Base-by-base conservation (phyloP, 2,888 invertebrate genomes). In the Agonopterix alstromeriana region DNA sequence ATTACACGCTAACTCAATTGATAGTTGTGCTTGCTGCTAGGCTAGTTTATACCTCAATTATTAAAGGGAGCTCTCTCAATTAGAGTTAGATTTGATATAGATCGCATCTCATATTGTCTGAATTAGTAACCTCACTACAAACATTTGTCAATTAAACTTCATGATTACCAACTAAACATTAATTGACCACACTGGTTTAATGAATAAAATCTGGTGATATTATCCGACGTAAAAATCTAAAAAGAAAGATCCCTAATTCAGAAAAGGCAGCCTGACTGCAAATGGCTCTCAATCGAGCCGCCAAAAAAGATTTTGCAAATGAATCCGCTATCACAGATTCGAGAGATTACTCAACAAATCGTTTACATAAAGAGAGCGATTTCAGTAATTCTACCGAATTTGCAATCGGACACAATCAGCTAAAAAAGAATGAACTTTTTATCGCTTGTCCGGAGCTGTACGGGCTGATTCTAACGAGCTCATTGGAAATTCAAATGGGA, bases 401-500 rank as follows among this genome's bases (percentile, higher is more conserved):
- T 64, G 65, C 68, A 71, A 71, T 69, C 61, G 61, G 63, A 67
- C 67, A 68, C 68, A 80, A 75, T 81, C 80, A 75, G 71, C 70
- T 70, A 62, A 70, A 76, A 77, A 74, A 66, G 70, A 77, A 77
- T 73, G 67, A 70, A 75, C 70, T 80, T 85, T 86, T 85, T 79
- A 76, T 77, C 73, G 73, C 63, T 64, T 70, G 74, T 77, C 72
- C 72, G 68, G 67, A 64, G 63, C 70, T 70, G 73, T 74, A 64
- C 77, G 65, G 69, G 67, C 73, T 68, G 72, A 73, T 75, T 82
- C 76, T 87, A 87, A 86, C 86, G 82, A 85, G 82, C 86, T 87
- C 85, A 87, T 87, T 86, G 82, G 85, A 81, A 87, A 85, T 88
- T 88, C 87, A 87, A 87, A 87, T 87, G 62, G 73, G 67, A 68